Conservation (phyloP, 2,888 invertebrate species). For the Pinctada fucata region DNA sequence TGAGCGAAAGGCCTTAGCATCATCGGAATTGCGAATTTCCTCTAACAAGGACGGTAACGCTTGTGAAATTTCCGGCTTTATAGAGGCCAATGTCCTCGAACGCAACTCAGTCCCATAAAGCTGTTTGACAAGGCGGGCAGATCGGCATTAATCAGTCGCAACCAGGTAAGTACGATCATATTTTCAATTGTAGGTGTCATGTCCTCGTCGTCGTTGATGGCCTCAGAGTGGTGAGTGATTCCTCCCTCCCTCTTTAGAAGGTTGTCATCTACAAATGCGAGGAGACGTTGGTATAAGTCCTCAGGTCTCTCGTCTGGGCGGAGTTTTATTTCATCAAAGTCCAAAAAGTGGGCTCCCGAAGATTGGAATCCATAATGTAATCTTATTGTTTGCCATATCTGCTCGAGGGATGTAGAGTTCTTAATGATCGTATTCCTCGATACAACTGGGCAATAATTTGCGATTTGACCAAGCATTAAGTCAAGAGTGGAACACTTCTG, state of each 20-base stretch:
- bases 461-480: slow-evolving; percentile 50
- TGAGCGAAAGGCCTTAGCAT: slow-evolving; percentile 30
- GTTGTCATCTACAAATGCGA: slow-evolving; percentile 45
- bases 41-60: slow-evolving; percentile 40
- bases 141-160: too few relatives aligned
- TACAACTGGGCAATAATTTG: slow-evolving; percentile 46
- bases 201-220: too few relatives aligned
- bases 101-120: too few relatives aligned
- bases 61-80: slow-evolving; percentile 45
- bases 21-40: slow-evolving; percentile 28
- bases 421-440: slow-evolving; percentile 22
- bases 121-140: too few relatives aligned
- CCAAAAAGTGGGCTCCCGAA: slow-evolving; percentile 24
- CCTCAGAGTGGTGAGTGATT: too few relatives aligned
- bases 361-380: slow-evolving; percentile 42
- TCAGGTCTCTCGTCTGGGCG: slow-evolving; percentile 47
- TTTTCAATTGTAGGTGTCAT: too few relatives aligned
- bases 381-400: slow-evolving; percentile 28
- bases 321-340: slow-evolving; percentile 34
- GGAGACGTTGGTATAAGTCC: slow-evolving; percentile 40
- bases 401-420: slow-evolving; percentile 19
- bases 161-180: too few relatives aligned
- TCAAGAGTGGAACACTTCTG: slow-evolving; percentile 18
- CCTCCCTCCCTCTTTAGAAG: slow-evolving; percentile 25
- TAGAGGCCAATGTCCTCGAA: too few relatives aligned